Evolutionary conservation across 1,140 invertebrate genomes (phyloP).

Genomic region (Colletes latitarsis): DNA sequence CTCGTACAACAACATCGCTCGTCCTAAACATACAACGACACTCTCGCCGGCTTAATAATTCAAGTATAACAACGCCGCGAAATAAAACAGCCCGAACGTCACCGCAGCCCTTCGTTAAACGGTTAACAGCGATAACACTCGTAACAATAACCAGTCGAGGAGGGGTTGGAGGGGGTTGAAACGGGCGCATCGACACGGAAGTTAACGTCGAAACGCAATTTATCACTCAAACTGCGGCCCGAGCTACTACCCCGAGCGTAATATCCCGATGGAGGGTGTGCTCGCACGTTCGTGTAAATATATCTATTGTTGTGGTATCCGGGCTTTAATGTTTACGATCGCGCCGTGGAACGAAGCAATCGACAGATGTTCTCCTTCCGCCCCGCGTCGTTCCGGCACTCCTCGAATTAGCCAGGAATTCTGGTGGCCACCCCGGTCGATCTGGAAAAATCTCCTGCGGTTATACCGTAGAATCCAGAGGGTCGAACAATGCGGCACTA

Average conservation of each 20-base stretch:
- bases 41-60: not conserved
- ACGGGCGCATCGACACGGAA: slow-evolving; percentile 11
- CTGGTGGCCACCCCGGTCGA: not conserved
- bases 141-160: not conserved
- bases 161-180: not conserved
- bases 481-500: slow-evolving; percentile 3
- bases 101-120: not conserved
- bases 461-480: not conserved
- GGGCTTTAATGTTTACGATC: slow-evolving; percentile 66
- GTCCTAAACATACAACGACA: not conserved
- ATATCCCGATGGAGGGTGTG: slow-evolving; percentile 21
- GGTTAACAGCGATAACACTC: not conserved
- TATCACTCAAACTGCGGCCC: slow-evolving; percentile 23
- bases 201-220: slow-evolving; percentile 45
- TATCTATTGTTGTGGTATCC: slow-evolving; percentile 43
- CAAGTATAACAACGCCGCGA: not conserved
- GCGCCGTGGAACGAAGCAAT: slow-evolving; percentile 53
- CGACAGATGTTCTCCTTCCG: slow-evolving; percentile 70
- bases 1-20: not conserved
- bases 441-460: slow-evolving; percentile 16
- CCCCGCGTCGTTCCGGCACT: slow-evolving; percentile 31
- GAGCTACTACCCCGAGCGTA: slow-evolving; percentile 8
- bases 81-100: not conserved
- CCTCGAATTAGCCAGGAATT: slow-evolving; percentile 54
- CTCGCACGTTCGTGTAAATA: slow-evolving; percentile 42